Percentiles rank a stretch among this genome's conserved stretches.
phyloP scores from a whole-genome alignment of 2,888 invertebrate genomes.

The Ennomos erosarius region DNA sequence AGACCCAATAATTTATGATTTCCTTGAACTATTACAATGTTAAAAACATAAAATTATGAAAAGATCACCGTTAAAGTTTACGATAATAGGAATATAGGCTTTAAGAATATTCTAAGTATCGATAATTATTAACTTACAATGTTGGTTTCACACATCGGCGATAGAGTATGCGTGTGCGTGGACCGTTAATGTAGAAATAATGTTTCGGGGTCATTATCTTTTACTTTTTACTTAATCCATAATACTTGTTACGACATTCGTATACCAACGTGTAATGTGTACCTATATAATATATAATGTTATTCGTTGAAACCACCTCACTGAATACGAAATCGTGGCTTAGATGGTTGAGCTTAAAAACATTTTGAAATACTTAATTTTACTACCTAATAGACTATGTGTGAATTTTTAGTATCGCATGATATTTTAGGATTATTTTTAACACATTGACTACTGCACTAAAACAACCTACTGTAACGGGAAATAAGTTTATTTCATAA shows the following conservation, averaged over 20 bases:
- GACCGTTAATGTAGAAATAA: conserved; percentile 75
- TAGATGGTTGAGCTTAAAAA: too few relatives aligned
- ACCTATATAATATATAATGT: too few relatives aligned
- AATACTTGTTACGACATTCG: conserved; percentile 57
- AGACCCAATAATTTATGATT: conserved; percentile 16
- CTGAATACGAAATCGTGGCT: background rate
- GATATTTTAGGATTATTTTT: too few relatives aligned
- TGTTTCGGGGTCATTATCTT: conserved; percentile 74
- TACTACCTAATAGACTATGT: too few relatives aligned
- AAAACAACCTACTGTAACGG: background rate
- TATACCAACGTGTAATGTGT: too few relatives aligned
- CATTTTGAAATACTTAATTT: too few relatives aligned
- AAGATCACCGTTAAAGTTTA: conserved; percentile 32
- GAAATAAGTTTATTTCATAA: too few relatives aligned
- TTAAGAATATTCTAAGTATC: conserved; percentile 53
- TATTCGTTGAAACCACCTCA: conserved; percentile 28
- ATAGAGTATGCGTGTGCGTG: conserved; percentile 56
- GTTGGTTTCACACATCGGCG: conserved; percentile 58
- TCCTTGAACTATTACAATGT: conserved; percentile 21
- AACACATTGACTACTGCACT: background rate
- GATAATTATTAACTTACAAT: conserved; percentile 51
- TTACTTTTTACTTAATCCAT: conserved; percentile 76
- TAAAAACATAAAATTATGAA: conserved; percentile 22
- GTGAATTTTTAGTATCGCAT: too few relatives aligned
- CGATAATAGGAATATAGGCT: conserved; percentile 27